Conservation (phyloP, 2,888 invertebrate species). For the Labia minor region DNA sequence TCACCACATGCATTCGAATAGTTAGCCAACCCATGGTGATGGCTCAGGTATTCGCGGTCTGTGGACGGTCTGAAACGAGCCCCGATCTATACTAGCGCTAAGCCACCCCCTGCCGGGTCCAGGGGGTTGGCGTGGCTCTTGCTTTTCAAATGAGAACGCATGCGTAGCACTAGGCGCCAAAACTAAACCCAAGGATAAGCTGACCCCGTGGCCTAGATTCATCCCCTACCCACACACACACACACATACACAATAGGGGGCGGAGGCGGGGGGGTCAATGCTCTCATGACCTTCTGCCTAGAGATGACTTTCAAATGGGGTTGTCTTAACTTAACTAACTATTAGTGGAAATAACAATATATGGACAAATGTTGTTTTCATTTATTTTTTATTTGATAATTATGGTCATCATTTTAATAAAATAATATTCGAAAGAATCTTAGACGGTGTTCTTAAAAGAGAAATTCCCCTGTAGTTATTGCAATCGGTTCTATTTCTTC, state of each 20-base stretch:
- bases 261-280: not conserved
- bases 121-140: conserved; percentile 1
- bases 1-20: conserved; percentile 46
- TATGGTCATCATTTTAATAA: too few species aligned
- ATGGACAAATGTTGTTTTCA: too few species aligned
- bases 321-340: too few species aligned
- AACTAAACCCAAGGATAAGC: not conserved
- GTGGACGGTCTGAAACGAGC: not conserved
- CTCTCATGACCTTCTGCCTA: not conserved
- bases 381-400: too few species aligned
- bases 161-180: not conserved
- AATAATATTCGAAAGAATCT: too few species aligned
- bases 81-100: conserved; percentile 8
- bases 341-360: too few species aligned
- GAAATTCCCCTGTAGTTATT: too few species aligned
- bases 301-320: conserved; percentile 14
- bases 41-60: not conserved
- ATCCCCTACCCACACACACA: too few species aligned
- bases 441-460: too few species aligned
- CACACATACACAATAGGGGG: too few species aligned
- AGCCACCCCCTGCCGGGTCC: not conserved
- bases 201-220: not conserved
- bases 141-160: not conserved
- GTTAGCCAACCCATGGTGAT: conserved; percentile 46
- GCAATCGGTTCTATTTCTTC: too few species aligned